A percentile compares a stretch with the other conserved stretches of the same genome.
Conservation (phyloP, 2,113 vertebrate species). For the Oenanthe melanoleuca region DNA sequence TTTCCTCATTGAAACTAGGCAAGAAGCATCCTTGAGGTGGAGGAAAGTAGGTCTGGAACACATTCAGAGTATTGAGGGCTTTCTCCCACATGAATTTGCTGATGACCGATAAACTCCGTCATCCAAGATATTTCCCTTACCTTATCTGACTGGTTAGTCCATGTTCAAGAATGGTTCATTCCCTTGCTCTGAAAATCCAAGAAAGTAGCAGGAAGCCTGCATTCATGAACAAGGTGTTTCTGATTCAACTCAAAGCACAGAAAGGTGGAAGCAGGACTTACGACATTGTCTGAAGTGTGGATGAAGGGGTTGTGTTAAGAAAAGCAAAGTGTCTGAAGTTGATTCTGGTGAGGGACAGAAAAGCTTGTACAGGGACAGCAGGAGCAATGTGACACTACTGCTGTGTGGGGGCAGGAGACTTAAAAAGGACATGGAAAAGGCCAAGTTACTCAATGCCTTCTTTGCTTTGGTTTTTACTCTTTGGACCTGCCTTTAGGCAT, state of each 20-base stretch:
- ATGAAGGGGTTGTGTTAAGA: not conserved
- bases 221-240: not conserved
- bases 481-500: not conserved
- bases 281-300: not conserved
- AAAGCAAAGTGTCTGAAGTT: not conserved
- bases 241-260: not conserved
- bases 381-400: not conserved
- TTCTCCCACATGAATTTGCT: not conserved
- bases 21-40: not conserved
- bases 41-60: not conserved
- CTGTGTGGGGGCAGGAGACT: not conserved
- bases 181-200: not conserved
- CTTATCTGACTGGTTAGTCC: not conserved
- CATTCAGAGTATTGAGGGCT: not conserved
- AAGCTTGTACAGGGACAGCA: not conserved
- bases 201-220: not conserved
- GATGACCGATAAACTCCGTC: not conserved
- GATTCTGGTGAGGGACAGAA: not conserved
- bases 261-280: not conserved
- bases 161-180: not conserved
- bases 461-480: not conserved
- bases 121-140: not conserved
- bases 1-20: not conserved
- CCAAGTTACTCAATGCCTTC: fast-evolving
- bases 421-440: not conserved